Conservation (phyloP, 2,113 vertebrate genomes). For the Azemiops feae region DNA sequence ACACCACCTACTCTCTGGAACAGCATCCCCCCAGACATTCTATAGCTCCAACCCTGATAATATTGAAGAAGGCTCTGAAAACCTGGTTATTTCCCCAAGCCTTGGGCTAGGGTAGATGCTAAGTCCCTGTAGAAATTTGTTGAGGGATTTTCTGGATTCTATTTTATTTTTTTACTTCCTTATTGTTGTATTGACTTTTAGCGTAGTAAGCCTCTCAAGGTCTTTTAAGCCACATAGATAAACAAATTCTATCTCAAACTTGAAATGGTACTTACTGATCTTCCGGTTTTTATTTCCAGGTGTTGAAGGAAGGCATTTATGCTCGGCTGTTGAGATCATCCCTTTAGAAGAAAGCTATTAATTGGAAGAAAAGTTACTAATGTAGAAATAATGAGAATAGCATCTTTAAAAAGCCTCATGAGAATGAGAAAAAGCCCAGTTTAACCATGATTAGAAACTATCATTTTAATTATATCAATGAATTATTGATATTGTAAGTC, state of each 20-base stretch:
- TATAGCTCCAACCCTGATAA: neutral
- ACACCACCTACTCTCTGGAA: neutral
- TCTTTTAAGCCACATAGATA: neutral
- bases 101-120: neutral
- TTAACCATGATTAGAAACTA: neutral
- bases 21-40: neutral
- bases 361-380: conserved; percentile 29
- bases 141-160: neutral
- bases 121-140: neutral
- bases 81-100: neutral
- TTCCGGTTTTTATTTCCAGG: conserved; percentile 85
- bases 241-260: neutral
- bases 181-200: neutral
- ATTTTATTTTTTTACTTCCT: neutral
- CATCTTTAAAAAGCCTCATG: conserved; percentile 6
- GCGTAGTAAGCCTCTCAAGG: neutral
- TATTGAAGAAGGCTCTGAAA: neutral
- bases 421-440: neutral
- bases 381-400: neutral
- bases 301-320: conserved; percentile 64
- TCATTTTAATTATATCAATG: neutral
- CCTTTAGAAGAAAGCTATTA: conserved; percentile 89
- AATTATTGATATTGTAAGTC: neutral
- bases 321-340: conserved; percentile 67
- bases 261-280: conserved; percentile 81